Evolutionary conservation across 2,797 vertebrate species (phyloP).

Genomic region (Platalea minor): DNA sequence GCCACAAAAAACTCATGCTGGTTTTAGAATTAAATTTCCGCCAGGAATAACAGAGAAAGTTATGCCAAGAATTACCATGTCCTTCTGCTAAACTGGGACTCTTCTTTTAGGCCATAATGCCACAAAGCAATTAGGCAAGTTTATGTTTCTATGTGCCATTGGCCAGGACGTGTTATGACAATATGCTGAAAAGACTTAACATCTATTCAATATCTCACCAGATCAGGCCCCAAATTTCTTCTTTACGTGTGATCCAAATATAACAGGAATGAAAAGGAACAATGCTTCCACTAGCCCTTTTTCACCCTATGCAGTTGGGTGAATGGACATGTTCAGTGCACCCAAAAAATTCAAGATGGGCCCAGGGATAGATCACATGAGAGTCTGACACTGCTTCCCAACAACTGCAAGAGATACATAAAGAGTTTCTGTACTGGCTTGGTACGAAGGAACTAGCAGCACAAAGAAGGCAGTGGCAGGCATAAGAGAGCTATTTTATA

Average conservation of each 20-base stretch:
- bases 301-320: background rate
- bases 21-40: background rate
- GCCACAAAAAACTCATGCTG: background rate
- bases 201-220: background rate
- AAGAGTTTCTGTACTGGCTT: background rate
- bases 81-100: background rate
- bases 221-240: background rate
- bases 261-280: background rate
- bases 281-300: background rate
- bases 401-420: rapidly evolving
- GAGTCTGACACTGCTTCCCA: background rate
- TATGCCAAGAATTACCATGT: background rate
- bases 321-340: rapidly evolving
- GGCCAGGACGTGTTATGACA: background rate
- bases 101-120: background rate
- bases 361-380: rapidly evolving
- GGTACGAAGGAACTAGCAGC: background rate
- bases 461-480: background rate
- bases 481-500: background rate
- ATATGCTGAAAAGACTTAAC: background rate
- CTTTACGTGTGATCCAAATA: background rate
- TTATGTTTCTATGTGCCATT: background rate
- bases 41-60: background rate
- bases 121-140: background rate
- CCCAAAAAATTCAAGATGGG: background rate